phyloP scores from a whole-genome alignment of 2,888 invertebrate species.

The Tineola bisselliella region DNA sequence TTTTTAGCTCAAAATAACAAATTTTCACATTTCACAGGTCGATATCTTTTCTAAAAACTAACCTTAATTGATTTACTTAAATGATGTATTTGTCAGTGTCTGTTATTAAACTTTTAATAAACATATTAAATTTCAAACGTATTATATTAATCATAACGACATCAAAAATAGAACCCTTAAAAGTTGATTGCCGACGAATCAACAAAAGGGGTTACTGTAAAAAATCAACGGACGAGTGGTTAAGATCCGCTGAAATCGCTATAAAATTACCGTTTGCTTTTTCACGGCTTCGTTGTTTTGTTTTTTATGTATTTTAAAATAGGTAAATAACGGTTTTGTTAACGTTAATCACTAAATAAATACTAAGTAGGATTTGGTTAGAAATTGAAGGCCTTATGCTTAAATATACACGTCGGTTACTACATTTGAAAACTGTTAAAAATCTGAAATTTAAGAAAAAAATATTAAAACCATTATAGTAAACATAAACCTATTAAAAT shows the following conservation, averaged over 20 bases:
- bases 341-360: not conserved
- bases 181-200: not conserved
- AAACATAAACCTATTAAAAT: constrained; percentile 23
- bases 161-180: not conserved
- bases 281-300: not conserved
- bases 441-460: no score
- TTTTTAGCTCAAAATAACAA: no score
- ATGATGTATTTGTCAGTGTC: no score
- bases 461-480: not conserved
- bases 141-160: not conserved
- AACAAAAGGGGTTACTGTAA: constrained; percentile 8
- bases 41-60: no score
- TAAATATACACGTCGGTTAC: no score
- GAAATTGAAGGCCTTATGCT: no score
- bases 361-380: not conserved
- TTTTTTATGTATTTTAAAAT: not conserved
- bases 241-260: not conserved
- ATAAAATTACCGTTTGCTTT: constrained; percentile 4
- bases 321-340: not conserved
- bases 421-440: no score
- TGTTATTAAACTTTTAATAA: not conserved
- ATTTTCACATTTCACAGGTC: no score
- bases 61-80: no score
- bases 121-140: not conserved
- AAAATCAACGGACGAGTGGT: not conserved